Conservation (phyloP, 35 echinoderm and acorn worm species). For the Anneissia japonica region DNA sequence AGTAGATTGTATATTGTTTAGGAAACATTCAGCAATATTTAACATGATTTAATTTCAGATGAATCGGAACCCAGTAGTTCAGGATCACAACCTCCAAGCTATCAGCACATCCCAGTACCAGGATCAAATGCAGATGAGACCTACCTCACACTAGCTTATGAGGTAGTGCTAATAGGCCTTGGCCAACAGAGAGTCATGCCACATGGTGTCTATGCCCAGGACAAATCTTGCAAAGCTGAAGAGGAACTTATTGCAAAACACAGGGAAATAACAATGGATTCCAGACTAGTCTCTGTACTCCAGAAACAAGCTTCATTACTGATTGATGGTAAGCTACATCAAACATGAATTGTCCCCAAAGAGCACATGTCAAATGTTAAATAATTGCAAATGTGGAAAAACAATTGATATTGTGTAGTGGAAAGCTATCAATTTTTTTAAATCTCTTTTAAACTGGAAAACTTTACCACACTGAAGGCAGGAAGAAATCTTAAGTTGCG, state of each 20-base stretch:
- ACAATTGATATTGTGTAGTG: no score
- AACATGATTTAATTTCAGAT: constrained; percentile 28
- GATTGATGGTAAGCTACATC: constrained; percentile 74
- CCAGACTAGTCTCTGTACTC: constrained; percentile 76
- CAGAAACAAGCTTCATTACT: constrained; percentile 84
- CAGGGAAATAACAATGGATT: constrained; percentile 79
- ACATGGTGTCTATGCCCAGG: constrained; percentile 88
- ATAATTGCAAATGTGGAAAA: no score
- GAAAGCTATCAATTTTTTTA: no score
- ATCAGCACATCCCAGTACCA: constrained; percentile 57
- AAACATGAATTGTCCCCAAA: no score
- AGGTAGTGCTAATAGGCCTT: constrained; percentile 79
- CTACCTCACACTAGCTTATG: constrained; percentile 88
- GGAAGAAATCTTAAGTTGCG: not conserved
- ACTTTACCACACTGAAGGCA: not conserved
- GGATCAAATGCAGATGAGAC: constrained; percentile 68
- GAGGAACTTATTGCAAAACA: constrained; percentile 90
- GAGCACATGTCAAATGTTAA: no score
- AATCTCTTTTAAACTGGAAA: no score
- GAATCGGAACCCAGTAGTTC: constrained; percentile 14
- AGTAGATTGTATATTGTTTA: not conserved
- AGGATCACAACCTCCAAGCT: not conserved
- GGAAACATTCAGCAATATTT: not conserved
- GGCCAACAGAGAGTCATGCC: constrained; percentile 98
- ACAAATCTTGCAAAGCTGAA: constrained; percentile 91